Conservation (phyloP, 2,113 vertebrate species). For the Formicarius rufipectus region DNA sequence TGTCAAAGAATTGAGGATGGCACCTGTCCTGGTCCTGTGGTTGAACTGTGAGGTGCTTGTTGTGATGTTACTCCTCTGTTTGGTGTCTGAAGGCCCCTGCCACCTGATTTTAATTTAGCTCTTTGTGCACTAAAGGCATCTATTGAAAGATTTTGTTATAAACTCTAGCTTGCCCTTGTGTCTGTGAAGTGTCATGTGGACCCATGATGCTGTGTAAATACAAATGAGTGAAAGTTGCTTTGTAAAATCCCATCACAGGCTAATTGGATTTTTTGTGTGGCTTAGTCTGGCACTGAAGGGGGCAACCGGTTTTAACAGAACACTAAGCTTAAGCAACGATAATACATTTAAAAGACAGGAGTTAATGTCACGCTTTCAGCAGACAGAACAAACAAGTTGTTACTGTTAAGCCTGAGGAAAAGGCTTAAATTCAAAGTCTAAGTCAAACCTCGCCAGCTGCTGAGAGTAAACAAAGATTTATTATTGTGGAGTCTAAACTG, state of each 20-base stretch:
- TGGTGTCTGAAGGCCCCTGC: neutral
- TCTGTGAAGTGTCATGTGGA: neutral
- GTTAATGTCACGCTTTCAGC: constrained; percentile 16
- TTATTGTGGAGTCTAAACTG: constrained; percentile 36
- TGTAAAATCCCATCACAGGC: neutral
- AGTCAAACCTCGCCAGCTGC: neutral
- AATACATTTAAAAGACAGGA: constrained; percentile 4
- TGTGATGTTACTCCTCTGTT: neutral
- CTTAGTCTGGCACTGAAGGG: neutral
- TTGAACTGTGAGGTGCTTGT: neutral
- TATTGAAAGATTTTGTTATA: constrained; percentile 3
- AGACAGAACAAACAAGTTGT: constrained; percentile 43
- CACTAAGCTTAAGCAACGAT: constrained; percentile 4
- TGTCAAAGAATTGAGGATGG: neutral
- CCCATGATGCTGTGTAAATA: constrained; percentile 15
- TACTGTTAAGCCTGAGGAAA: constrained; percentile 38
- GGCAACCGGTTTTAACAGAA: neutral
- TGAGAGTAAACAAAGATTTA: constrained; percentile 51
- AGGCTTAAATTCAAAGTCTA: constrained; percentile 49
- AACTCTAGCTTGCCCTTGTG: neutral
- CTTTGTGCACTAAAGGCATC: neutral
- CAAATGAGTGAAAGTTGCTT: constrained; percentile 34
- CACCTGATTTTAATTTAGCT: constrained; percentile 38
- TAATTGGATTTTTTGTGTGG: neutral
- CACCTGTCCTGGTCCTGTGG: neutral